phyloP scores from a whole-genome alignment of 2,797 vertebrate genomes.

The Amazonetta brasiliensis region DNA sequence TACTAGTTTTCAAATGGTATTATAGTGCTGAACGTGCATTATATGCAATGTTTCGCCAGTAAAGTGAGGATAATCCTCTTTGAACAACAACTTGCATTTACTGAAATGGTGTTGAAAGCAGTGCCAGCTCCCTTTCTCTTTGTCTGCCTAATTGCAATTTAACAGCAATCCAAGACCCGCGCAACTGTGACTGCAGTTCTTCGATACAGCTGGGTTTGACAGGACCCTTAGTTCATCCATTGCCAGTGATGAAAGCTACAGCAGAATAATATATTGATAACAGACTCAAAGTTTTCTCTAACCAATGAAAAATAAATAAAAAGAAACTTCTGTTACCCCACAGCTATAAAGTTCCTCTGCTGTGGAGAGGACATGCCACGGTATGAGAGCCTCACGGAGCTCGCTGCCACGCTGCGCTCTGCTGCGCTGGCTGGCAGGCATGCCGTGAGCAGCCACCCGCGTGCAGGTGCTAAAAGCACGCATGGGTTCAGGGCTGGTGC shows the following conservation, averaged over 20 bases:
- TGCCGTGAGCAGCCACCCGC: neutral
- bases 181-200: constrained; percentile 55
- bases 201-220: constrained; percentile 40
- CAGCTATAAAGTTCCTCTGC: neutral
- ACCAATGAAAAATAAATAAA: constrained; percentile 13
- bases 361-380: neutral
- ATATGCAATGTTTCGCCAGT: constrained; percentile 19
- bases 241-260: constrained; percentile 31
- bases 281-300: constrained; percentile 12
- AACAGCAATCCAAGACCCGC: constrained; percentile 67
- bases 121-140: constrained; percentile 55
- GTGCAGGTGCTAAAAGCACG: neutral
- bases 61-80: constrained; percentile 60
- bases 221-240: constrained; percentile 22
- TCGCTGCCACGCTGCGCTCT: neutral
- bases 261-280: neutral
- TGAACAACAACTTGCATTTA: constrained; percentile 52
- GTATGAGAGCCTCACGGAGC: neutral
- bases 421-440: neutral
- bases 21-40: constrained; percentile 51
- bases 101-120: constrained; percentile 35
- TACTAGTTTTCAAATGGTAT: constrained; percentile 28
- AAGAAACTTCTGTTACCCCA: neutral
- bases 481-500: neutral
- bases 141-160: constrained; percentile 69